A percentile compares a stretch with the other conserved stretches of the same genome.
Conservation (phyloP, 2,797 vertebrate species). For the Pteropus rufus region DNA sequence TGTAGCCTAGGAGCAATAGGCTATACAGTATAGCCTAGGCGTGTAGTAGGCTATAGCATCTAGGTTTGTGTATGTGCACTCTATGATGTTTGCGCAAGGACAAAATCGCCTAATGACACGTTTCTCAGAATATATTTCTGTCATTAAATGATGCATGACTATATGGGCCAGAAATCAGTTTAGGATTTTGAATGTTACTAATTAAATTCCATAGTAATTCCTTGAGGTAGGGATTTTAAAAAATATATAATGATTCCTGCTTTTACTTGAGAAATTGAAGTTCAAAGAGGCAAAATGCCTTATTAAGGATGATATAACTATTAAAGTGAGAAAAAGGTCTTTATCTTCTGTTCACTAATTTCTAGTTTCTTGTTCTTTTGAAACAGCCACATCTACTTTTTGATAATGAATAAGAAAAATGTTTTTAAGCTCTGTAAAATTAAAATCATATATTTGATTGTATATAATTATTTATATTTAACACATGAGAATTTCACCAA, state of each 20-base stretch:
- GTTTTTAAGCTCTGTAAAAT: background rate
- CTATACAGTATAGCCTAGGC: too few relatives aligned
- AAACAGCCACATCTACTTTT: background rate
- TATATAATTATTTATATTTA: background rate
- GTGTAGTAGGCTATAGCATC: too few relatives aligned
- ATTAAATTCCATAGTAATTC: background rate
- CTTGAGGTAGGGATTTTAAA: background rate
- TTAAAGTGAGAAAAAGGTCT: background rate
- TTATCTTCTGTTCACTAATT: background rate
- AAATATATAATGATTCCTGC: background rate
- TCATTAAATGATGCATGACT: too few relatives aligned
- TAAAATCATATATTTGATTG: background rate
- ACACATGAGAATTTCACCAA: background rate
- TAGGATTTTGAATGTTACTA: background rate
- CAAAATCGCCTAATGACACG: too few relatives aligned
- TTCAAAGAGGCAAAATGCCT: background rate
- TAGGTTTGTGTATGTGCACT: too few relatives aligned
- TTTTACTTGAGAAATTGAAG: background rate
- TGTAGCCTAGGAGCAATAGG: too few relatives aligned
- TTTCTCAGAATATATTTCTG: too few relatives aligned
- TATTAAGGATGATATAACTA: background rate
- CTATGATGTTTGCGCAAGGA: too few relatives aligned
- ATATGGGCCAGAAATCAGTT: background rate
- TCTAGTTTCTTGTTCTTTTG: background rate
- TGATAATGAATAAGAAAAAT: background rate